Evolutionary conservation across 2,888 invertebrate genomes (phyloP).

Genomic region (Erynnis tages): DNA sequence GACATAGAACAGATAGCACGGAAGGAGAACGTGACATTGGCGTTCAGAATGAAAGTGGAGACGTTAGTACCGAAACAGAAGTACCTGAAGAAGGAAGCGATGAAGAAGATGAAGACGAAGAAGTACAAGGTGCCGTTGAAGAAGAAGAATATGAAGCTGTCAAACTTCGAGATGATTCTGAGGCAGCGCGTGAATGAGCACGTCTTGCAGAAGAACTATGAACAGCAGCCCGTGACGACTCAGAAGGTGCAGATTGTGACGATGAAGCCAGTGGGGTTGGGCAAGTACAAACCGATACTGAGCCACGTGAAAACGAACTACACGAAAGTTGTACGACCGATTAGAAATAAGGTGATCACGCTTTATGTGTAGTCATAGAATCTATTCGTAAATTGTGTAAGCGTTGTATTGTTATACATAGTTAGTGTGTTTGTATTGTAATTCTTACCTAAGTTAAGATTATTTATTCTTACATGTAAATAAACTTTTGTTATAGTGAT

Average conservation of each 20-base stretch:
- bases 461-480: too few species aligned
- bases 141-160: slow-evolving; percentile 66
- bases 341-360: slow-evolving; percentile 54
- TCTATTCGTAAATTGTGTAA: too few species aligned
- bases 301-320: slow-evolving; percentile 52
- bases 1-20: slow-evolving; percentile 53
- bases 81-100: slow-evolving; percentile 34
- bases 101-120: slow-evolving; percentile 50
- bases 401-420: too few species aligned
- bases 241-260: slow-evolving; percentile 35
- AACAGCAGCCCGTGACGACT: slow-evolving; percentile 35
- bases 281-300: slow-evolving; percentile 63
- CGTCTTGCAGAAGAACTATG: slow-evolving; percentile 36
- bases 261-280: slow-evolving; percentile 44
- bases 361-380: slow-evolving; percentile 31
- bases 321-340: slow-evolving; percentile 56
- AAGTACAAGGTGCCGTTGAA: slow-evolving; percentile 68
- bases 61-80: slow-evolving; percentile 38
- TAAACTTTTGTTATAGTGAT: too few species aligned
- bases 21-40: slow-evolving; percentile 49
- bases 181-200: slow-evolving; percentile 50
- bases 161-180: slow-evolving; percentile 60
- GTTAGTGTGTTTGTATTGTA: too few species aligned
- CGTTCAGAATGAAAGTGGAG: slow-evolving; percentile 60
- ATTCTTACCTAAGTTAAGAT: too few species aligned